Conservation (phyloP, 2,888 invertebrate genomes). For the Neuroscelio doddi region DNA sequence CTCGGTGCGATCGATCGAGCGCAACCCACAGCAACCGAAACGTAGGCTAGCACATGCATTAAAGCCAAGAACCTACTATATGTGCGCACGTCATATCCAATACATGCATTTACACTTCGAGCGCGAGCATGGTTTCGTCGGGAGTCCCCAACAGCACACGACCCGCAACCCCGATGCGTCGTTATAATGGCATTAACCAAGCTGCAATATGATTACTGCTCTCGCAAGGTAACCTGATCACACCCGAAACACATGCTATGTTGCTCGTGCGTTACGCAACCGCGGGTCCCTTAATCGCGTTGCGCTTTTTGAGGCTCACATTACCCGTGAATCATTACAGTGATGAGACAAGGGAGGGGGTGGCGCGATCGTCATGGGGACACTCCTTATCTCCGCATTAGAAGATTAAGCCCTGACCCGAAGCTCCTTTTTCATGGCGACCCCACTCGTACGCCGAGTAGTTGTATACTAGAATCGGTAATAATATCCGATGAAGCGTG, state of each 20-base stretch:
- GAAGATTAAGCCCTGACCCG: slow-evolving; percentile 57
- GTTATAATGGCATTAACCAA: slow-evolving; percentile 71
- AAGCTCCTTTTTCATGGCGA: slow-evolving; percentile 28
- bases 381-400: slow-evolving; percentile 68
- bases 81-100: slow-evolving; percentile 69
- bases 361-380: slow-evolving; percentile 41
- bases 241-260: slow-evolving; percentile 63
- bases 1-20: slow-evolving; percentile 37
- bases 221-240: slow-evolving; percentile 71
- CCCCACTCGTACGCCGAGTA: slow-evolving; percentile 16
- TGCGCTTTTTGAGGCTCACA: slow-evolving; percentile 71
- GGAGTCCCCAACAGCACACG: slow-evolving; percentile 54
- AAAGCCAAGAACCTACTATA: slow-evolving; percentile 67
- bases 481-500: slow-evolving; percentile 32
- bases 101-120: slow-evolving; percentile 56
- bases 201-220: slow-evolving; percentile 72
- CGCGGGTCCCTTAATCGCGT: slow-evolving; percentile 65
- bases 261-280: slow-evolving; percentile 59
- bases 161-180: slow-evolving; percentile 57
- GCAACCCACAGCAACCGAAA: slow-evolving; percentile 23
- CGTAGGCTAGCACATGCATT: slow-evolving; percentile 61
- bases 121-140: slow-evolving; percentile 39
- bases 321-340: slow-evolving; percentile 70
- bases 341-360: too few species aligned
- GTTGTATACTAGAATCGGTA: slow-evolving; percentile 25